Evolutionary conservation across 2,797 vertebrate species (phyloP).

Genomic region (Cirrhinus molitorella): DNA sequence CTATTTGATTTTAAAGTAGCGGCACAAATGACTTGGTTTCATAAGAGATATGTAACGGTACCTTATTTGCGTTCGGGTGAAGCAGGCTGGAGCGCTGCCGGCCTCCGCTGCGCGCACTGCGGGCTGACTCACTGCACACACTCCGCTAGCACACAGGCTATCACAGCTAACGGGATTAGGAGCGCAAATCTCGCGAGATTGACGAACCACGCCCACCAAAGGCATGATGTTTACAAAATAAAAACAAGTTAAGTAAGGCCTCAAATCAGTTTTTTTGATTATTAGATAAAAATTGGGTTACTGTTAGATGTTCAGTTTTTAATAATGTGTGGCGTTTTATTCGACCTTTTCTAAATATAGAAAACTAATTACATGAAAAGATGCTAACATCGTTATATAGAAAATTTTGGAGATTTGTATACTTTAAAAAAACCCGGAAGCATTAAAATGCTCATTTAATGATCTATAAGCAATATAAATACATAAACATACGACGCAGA

Average conservation of each 20-base stretch:
- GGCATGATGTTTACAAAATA: neutral
- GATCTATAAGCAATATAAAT: neutral
- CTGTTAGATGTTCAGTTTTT: neutral
- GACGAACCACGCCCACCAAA: neutral
- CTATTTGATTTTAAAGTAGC: neutral
- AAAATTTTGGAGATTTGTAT: too few species aligned
- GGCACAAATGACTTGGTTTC: too few species aligned
- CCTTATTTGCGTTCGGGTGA: constrained; percentile 22
- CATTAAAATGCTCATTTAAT: neutral
- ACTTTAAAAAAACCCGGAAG: neutral
- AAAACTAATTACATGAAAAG: neutral
- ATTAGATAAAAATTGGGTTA: neutral
- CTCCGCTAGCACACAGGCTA: constrained; percentile 27
- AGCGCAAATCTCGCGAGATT: constrained; percentile 3
- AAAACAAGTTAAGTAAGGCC: neutral
- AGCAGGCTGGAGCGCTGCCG: constrained; percentile 53
- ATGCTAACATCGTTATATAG: neutral
- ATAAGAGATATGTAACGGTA: constrained; percentile 25
- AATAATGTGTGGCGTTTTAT: neutral
- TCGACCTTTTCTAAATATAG: neutral
- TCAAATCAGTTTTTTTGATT: neutral
- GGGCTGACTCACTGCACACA: constrained; percentile 35
- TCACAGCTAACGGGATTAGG: constrained; percentile 23
- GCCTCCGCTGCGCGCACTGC: constrained; percentile 48
- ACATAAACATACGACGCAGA: neutral